phyloP scores from a whole-genome alignment of 2,888 invertebrate genomes.

The Watsonalla cultraria region DNA sequence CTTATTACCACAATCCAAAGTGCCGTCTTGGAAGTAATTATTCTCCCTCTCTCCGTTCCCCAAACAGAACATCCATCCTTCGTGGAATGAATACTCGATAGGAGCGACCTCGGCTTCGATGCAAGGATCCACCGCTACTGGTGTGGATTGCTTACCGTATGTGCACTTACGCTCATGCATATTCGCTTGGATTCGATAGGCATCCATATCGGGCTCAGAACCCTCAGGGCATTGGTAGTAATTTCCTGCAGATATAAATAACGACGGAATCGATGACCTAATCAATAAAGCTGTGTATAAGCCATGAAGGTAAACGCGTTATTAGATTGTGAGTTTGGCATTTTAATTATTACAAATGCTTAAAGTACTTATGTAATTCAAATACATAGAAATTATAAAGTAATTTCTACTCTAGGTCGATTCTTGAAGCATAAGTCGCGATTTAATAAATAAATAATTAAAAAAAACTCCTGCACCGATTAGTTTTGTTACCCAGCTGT shows the following conservation, averaged over 20 bases:
- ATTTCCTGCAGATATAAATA: constrained; percentile 39
- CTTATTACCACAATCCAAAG: constrained; percentile 69
- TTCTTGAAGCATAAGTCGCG: too few relatives aligned
- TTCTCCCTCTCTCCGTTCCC: constrained; percentile 69
- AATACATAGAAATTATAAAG: too few relatives aligned
- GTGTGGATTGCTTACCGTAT: constrained; percentile 44
- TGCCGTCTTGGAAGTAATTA: constrained; percentile 68
- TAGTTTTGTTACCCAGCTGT: too few relatives aligned
- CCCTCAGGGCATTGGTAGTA: constrained; percentile 62
- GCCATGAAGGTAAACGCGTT: too few relatives aligned
- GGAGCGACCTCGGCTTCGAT: constrained; percentile 71
- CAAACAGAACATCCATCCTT: constrained; percentile 73
- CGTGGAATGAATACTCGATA: constrained; percentile 67
- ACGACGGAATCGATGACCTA: not conserved
- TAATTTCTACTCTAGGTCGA: too few relatives aligned
- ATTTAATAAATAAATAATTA: too few relatives aligned
- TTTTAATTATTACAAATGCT: too few relatives aligned
- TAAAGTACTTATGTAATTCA: too few relatives aligned
- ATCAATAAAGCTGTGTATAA: not conserved
- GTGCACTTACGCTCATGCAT: constrained; percentile 71
- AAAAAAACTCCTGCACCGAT: too few relatives aligned
- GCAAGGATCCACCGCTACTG: constrained; percentile 59
- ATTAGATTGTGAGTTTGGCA: too few relatives aligned
- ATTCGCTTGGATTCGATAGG: constrained; percentile 61
- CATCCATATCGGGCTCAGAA: constrained; percentile 64